A percentile compares a stretch with the other conserved stretches of the same genome.
Evolutionary conservation across 2,113 vertebrate genomes (phyloP).

Genomic region (Ahaetulla prasina): DNA sequence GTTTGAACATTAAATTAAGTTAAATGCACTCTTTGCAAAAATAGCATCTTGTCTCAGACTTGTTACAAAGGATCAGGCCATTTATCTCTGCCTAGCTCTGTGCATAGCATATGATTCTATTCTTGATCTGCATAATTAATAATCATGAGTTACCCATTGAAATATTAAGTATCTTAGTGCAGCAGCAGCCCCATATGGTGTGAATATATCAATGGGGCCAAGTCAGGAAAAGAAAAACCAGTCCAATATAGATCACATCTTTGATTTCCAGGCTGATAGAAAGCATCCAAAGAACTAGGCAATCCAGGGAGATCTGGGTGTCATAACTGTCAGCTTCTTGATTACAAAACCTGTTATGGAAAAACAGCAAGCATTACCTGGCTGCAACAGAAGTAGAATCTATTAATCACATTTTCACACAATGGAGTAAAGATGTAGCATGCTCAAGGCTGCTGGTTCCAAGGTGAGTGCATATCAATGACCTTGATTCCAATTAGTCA

Average conservation of each 20-base stretch:
- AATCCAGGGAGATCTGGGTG: not conserved
- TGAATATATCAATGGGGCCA: not conserved
- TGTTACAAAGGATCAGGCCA: not conserved
- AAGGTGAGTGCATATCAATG: not conserved
- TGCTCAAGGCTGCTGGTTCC: not conserved
- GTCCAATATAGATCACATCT: not conserved
- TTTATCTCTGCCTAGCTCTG: slow-evolving; percentile 4
- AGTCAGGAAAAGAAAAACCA: not conserved
- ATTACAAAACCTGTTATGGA: not conserved
- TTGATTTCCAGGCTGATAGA: not conserved
- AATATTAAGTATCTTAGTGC: not conserved
- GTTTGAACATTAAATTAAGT: not conserved
- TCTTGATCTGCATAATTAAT: slow-evolving; percentile 21
- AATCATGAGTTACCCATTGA: slow-evolving; percentile 2
- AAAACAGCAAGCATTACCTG: not conserved
- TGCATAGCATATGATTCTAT: not conserved
- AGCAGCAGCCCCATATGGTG: not conserved
- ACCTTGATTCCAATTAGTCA: not conserved
- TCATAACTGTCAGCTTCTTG: not conserved
- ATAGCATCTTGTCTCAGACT: not conserved
- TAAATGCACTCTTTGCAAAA: slow-evolving; percentile 3
- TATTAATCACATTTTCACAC: not conserved
- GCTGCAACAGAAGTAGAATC: not conserved
- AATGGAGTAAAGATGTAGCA: not conserved
- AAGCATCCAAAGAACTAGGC: not conserved